These are phyloP conservation scores for Mesoligia furuncula DNA, from an alignment of 2,888 invertebrate species.

Conservation along the genomic window DNA sequence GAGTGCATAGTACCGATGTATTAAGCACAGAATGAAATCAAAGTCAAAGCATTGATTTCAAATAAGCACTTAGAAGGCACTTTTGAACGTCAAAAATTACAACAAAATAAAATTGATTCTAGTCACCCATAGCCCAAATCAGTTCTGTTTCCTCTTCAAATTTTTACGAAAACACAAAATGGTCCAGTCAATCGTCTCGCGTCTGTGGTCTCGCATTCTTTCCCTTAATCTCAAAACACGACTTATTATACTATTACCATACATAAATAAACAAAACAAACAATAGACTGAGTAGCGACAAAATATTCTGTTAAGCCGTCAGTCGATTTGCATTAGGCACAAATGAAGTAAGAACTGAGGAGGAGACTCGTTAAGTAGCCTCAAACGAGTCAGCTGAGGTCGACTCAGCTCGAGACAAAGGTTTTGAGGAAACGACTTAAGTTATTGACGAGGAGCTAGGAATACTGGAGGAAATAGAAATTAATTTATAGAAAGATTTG, in stretches of 20 bases:
- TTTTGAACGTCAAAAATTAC: too few relatives aligned
- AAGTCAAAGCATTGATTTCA: too few relatives aligned
- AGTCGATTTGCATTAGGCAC: constrained; percentile 66
- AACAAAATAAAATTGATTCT: too few relatives aligned
- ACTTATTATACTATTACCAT: constrained; percentile 56
- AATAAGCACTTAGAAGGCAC: too few relatives aligned
- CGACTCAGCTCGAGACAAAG: constrained; percentile 71
- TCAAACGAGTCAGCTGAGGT: constrained; percentile 78
- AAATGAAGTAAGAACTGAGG: constrained; percentile 68
- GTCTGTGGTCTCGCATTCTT: not conserved
- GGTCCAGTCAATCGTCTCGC: not conserved
- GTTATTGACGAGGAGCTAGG: constrained; percentile 45
- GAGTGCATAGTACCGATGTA: too few relatives aligned
- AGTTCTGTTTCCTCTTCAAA: not conserved
- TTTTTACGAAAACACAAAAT: not conserved
- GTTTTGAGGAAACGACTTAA: constrained; percentile 46
- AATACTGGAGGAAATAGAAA: constrained; percentile 1
- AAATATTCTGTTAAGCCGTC: constrained; percentile 64
- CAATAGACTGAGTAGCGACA: constrained; percentile 49
- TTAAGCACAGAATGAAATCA: too few relatives aligned
- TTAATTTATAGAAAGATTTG: constrained; percentile 3
- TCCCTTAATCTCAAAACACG: constrained; percentile 12
- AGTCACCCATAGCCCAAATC: too few relatives aligned
- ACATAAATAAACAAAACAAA: constrained; percentile 56
- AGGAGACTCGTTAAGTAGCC: constrained; percentile 77